phyloP scores from a whole-genome alignment of 2,113 vertebrate genomes.

The Malurus cyaneus region DNA sequence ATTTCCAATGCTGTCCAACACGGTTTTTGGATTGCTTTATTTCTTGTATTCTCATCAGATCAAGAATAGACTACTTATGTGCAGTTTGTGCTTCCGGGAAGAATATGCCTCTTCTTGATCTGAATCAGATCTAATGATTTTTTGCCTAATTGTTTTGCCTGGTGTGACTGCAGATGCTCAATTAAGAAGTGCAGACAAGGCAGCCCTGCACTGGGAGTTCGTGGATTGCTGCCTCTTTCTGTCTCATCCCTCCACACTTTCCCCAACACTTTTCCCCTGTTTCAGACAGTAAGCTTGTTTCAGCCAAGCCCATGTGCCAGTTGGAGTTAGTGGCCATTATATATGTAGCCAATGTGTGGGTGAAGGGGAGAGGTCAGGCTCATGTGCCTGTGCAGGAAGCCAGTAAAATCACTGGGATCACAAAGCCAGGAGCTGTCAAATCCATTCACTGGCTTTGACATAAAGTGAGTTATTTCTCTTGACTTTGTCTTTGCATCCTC shows the following conservation, averaged over 20 bases:
- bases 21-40: background rate
- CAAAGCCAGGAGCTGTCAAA: constrained; percentile 2
- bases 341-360: background rate
- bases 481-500: background rate
- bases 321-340: background rate
- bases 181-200: background rate
- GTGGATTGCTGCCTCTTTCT: background rate
- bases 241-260: background rate
- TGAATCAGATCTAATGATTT: background rate
- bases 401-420: background rate
- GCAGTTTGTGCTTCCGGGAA: background rate
- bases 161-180: background rate
- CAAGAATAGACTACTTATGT: background rate
- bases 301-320: background rate
- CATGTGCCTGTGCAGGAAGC: background rate
- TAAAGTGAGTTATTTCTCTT: background rate
- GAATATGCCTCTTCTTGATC: background rate
- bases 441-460: background rate
- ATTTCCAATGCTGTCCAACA: background rate
- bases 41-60: background rate
- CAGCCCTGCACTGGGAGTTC: background rate
- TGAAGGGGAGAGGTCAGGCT: background rate
- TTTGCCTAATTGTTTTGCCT: background rate
- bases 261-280: background rate
- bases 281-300: background rate